Evolutionary conservation across 2,888 invertebrate genomes (phyloP).

Genomic region (Agelastica alni): DNA sequence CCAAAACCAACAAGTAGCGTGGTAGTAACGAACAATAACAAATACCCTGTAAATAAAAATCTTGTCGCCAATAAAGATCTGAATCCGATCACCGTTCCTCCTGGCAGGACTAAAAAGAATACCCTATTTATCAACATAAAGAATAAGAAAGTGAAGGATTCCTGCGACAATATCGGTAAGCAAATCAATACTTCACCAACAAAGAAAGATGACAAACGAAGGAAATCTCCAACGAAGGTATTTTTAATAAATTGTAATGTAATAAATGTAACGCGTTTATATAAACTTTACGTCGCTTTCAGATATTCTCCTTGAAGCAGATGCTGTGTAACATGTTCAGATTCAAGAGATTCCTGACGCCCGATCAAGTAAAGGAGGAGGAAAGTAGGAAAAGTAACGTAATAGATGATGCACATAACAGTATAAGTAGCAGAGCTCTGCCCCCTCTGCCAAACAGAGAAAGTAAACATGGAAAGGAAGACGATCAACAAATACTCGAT

Average conservation of each 20-base stretch:
- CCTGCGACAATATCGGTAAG: constrained; percentile 55
- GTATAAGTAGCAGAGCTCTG: constrained; percentile 68
- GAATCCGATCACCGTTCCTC: constrained; percentile 54
- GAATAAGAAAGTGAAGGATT: constrained; percentile 62
- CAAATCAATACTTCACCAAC: constrained; percentile 53
- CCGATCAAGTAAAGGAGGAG: constrained; percentile 47
- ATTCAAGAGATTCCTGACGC: constrained; percentile 64
- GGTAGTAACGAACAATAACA: constrained; percentile 45
- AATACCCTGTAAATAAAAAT: constrained; percentile 39
- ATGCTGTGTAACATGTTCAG: constrained; percentile 83
- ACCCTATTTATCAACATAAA: constrained; percentile 66
- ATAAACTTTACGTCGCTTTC: constrained; percentile 1
- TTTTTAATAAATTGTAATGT: not conserved
- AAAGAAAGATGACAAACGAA: constrained; percentile 58
- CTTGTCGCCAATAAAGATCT: constrained; percentile 32
- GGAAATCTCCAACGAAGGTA: constrained; percentile 66
- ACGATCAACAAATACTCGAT: constrained; percentile 64
- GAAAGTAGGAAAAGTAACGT: constrained; percentile 29
- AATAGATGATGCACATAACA: constrained; percentile 52
- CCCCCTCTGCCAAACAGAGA: constrained; percentile 65
- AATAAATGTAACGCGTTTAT: not conserved
- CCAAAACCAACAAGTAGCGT: constrained; percentile 43
- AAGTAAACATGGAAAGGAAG: constrained; percentile 34
- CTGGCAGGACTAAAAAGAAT: constrained; percentile 56
- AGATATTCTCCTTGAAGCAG: constrained; percentile 76